Evolutionary conservation across 2,797 vertebrate species (phyloP), one percentile per base, ranked within the genome.

Genomic region (Phrynocephalus forsythii): DNA sequence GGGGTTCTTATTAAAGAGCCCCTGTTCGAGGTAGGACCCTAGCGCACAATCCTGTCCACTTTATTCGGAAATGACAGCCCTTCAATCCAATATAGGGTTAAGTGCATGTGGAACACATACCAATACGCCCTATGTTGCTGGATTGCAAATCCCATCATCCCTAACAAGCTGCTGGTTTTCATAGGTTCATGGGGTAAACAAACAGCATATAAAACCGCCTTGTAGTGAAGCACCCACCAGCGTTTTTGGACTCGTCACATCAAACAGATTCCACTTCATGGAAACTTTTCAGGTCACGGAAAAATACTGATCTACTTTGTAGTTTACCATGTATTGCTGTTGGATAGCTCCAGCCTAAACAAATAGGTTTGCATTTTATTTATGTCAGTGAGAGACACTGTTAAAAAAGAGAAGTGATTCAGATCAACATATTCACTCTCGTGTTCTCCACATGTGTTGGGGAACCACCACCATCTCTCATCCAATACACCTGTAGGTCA

Each of bases 281-380:
- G 79, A 86, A 86, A 82, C 8, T 69, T 24, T 86, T 72, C 60
- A 82, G 22, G 30, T 38, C 60, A 28, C 18, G 67, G 71, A 82
- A 87, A 82, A 87, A 52, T 22, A 82, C 72, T 5, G n/a, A 13
- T 18, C 56, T 50, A 18, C 33, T 18, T 33, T 69, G 38, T 22
- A 83, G 56, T 56, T 63, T 84, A 24, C 11, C 60, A 67, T 15
- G 3, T 10, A 8, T 79, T 81, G 24, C 11, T n/a, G 66, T 10
- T 48, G 26, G 78, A 72, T 44, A 50, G 38, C 67, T 50, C 38
- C 18, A 28, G 71, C 20, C 24, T 48, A 75, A 50, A 63, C 20
- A 52, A 71, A 50, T 82, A 69, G 68, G 67, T 68, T 1, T 67
- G 2, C 6, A 16, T 82, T 22, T 38, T 78, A 13, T 15, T 60